Conservation (phyloP, 1,140 invertebrate species). For the Monochamus saltuarius region DNA sequence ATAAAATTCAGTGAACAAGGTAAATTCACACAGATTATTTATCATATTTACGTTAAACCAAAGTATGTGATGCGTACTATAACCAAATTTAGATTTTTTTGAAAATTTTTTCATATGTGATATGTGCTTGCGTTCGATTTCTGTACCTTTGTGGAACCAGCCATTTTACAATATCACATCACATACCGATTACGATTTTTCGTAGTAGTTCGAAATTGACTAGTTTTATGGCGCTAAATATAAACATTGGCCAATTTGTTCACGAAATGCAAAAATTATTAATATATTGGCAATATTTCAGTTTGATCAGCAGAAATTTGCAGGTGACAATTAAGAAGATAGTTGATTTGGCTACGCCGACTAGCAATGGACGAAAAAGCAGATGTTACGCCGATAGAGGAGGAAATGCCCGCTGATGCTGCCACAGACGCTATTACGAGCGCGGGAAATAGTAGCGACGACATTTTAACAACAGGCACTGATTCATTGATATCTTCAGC, state of each 20-base stretch:
- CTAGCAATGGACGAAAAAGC: conserved; percentile 11
- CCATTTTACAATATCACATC: conserved; percentile 31
- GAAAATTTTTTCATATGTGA: conserved; percentile 29
- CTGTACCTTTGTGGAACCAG: conserved; percentile 32
- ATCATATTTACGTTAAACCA: conserved; percentile 2
- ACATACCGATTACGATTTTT: conserved; percentile 24
- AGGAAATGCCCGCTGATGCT: not conserved
- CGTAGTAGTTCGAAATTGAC: conserved; percentile 27
- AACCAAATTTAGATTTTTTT: conserved; percentile 11
- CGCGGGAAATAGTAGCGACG: conserved; percentile 2
- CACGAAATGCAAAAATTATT: not conserved
- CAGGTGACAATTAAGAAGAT: too few species aligned
- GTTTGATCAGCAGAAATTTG: not conserved
- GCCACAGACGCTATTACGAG: conserved; percentile 1
- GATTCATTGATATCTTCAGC: not conserved
- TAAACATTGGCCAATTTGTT: conserved; percentile 17
- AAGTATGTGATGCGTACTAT: not conserved
- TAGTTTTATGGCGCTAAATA: conserved; percentile 38
- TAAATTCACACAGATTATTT: conserved; percentile 19
- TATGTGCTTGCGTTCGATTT: conserved; percentile 29
- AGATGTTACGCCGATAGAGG: not conserved
- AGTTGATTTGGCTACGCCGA: too few species aligned
- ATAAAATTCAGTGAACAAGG: conserved; percentile 21
- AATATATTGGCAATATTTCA: not conserved
- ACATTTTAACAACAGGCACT: not conserved